Percentiles rank a stretch among this genome's conserved stretches.
Conservation (phyloP, 2,888 invertebrate species). For the Mesorhabditis spiculigera region DNA sequence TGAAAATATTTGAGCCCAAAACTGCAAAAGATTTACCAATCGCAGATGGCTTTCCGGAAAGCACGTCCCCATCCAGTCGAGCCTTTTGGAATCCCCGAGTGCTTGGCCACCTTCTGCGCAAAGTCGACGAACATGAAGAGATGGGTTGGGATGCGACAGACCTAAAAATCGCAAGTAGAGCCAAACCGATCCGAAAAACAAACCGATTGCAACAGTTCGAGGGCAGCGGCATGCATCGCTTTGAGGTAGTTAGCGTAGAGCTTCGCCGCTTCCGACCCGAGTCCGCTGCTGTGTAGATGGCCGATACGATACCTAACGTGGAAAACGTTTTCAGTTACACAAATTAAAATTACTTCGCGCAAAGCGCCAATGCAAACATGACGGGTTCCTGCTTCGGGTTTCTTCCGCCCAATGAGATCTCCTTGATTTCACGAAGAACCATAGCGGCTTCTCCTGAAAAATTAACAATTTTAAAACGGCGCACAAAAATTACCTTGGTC, state of each 20-base stretch:
- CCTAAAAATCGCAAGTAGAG: slow-evolving; percentile 53
- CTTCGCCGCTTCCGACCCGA: slow-evolving; percentile 17
- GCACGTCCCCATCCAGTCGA: slow-evolving; percentile 67
- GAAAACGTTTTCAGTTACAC: not conserved
- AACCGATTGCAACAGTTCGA: slow-evolving; percentile 25
- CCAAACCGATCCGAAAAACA: not conserved
- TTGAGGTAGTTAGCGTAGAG: slow-evolving; percentile 28
- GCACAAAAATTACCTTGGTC: slow-evolving; percentile 31
- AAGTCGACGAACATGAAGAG: slow-evolving; percentile 70
- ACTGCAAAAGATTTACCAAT: slow-evolving; percentile 66
- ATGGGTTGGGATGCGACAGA: slow-evolving; percentile 69
- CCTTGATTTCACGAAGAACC: slow-evolving; percentile 54
- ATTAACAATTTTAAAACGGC: not conserved
- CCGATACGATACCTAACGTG: not conserved
- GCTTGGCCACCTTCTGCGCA: slow-evolving; percentile 39
- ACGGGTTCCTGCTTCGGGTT: slow-evolving; percentile 61
- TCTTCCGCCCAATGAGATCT: slow-evolving; percentile 58
- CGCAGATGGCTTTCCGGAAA: slow-evolving; percentile 68
- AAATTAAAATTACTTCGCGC: slow-evolving; percentile 60
- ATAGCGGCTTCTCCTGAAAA: slow-evolving; percentile 51
- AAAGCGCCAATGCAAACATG: slow-evolving; percentile 70
- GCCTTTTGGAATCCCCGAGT: slow-evolving; percentile 13
- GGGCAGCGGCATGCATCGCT: slow-evolving; percentile 32
- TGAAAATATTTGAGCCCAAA: not conserved
- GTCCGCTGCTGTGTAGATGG: not conserved